These are phyloP conservation scores for Cynocephalus volans DNA, from an alignment of 2,113 vertebrate genomes.

Conservation along the genomic window DNA sequence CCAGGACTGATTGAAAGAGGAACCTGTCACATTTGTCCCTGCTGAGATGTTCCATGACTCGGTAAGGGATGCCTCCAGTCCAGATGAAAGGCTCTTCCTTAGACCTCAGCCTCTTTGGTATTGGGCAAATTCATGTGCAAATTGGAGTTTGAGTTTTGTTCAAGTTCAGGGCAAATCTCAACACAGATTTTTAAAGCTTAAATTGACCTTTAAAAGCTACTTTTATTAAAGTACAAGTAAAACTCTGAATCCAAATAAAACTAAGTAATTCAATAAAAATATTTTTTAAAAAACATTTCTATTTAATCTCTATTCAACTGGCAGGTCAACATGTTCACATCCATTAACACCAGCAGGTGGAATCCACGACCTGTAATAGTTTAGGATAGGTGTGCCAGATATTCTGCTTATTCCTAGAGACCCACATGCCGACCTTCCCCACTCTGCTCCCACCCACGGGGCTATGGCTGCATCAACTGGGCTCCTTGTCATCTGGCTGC, in stretches of 20 bases:
- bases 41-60: neutral
- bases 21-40: neutral
- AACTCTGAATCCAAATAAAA: neutral
- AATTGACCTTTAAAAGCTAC: neutral
- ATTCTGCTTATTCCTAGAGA: neutral
- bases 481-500: neutral
- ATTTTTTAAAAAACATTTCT: neutral
- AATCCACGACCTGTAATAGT: rapidly evolving
- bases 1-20: neutral
- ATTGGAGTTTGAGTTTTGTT: neutral
- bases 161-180: neutral
- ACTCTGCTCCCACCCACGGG: neutral
- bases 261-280: neutral
- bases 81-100: neutral
- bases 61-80: rapidly evolving
- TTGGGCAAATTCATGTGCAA: neutral
- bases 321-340: neutral
- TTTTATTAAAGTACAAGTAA: slow-evolving; percentile 18
- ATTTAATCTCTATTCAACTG: neutral
- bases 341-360: neutral
- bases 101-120: neutral
- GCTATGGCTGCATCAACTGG: rapidly evolving
- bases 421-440: neutral
- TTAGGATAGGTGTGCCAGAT: rapidly evolving
- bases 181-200: neutral